Evolutionary conservation across 2,797 vertebrate species (phyloP).

Genomic region (Eulemur rubriventer): DNA sequence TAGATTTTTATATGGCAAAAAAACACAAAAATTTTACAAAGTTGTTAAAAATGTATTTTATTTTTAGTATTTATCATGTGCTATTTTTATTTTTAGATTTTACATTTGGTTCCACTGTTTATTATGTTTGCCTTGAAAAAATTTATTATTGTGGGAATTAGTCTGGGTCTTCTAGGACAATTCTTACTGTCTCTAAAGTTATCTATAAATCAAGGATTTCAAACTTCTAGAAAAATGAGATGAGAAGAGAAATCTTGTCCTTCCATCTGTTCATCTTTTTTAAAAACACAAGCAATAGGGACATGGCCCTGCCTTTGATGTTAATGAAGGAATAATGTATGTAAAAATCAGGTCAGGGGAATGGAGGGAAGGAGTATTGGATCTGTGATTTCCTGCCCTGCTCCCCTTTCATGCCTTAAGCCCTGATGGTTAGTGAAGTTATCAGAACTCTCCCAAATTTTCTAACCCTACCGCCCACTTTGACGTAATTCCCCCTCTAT

Average conservation of each 20-base stretch:
- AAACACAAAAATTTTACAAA: neutral
- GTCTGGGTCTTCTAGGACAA: neutral
- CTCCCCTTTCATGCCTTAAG: neutral
- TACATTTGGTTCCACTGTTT: neutral
- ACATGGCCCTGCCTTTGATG: neutral
- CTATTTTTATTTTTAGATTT: neutral
- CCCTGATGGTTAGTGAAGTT: neutral
- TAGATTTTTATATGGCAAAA: neutral
- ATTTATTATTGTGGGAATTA: neutral
- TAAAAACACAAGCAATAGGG: neutral
- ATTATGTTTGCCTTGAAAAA: conserved; percentile 1
- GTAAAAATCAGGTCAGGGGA: neutral
- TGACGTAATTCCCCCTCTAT: neutral
- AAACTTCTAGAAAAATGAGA: neutral
- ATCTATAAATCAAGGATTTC: conserved; percentile 13
- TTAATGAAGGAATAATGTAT: neutral
- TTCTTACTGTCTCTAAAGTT: neutral
- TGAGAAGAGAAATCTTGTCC: neutral
- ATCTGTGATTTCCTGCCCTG: neutral
- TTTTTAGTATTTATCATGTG: neutral
- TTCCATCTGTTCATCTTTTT: neutral
- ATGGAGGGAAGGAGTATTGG: neutral
- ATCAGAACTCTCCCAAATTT: neutral
- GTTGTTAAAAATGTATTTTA: neutral
- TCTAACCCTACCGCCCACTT: neutral